Evolutionary conservation across 1,140 invertebrate genomes (phyloP), one percentile per base, ranked within the genome.

Genomic region (Acromyrmex heyeri): DNA sequence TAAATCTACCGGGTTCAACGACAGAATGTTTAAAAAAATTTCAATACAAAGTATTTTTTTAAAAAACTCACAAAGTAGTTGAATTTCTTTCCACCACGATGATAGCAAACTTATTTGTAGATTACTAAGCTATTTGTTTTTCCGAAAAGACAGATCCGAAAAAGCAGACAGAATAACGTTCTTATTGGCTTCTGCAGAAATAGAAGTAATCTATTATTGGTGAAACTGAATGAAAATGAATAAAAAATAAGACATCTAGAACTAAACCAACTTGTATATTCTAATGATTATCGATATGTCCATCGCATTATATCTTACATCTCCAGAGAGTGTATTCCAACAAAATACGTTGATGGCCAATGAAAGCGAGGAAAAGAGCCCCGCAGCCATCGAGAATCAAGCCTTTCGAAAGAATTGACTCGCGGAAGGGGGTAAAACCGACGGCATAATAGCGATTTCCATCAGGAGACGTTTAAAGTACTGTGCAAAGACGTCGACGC

Each of bases 381-480:
- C 38, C 12, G 27, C 18, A 57, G 38, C 38, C 55, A 55, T 48
- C 24, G 44, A 53, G 44, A 76, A 59, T 79, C 88, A 44, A 77
- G 82, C 24, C 53, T 44, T 89, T 79, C 4, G 82, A 75, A 86
- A 78, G 75, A 61, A 76, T 70, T 62, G 55, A 57, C 50, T 44
- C 16, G 30, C 65, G 73, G 76, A 24, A 50, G n/a, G 24, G 24
- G 65, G 14, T 67, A 82, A 89, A 89, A 53, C 61, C 44, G 77
- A 72, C 30, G 65, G 87, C 70, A 75, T 89, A 90, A 90, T 90
- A 55, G 81, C 57, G 86, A 88, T 81, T 85, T 89, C 61, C 89
- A 91, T 91, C 83, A 50, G 75, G 61, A 85, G 75, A 90, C 89
- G 69, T 90, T 91, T 86, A 90, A 91, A 64, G 67, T 59, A 82